phyloP scores from a whole-genome alignment of 2,888 invertebrate genomes.

The Cantharis rufa region DNA sequence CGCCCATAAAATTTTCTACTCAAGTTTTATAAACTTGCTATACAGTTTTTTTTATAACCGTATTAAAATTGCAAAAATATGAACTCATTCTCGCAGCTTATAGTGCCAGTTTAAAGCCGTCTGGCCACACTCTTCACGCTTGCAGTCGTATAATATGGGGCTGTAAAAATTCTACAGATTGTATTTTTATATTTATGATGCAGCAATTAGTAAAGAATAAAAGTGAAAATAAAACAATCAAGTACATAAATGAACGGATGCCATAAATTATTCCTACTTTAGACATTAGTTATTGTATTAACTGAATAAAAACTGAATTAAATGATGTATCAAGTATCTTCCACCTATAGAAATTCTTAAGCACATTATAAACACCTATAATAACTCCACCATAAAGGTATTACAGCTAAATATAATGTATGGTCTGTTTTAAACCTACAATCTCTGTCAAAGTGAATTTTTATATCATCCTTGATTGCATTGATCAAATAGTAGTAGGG shows the following conservation, averaged over 20 bases:
- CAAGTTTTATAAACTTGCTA: conserved; percentile 11
- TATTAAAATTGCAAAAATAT: conserved; percentile 24
- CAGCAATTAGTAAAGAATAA: conserved; percentile 18
- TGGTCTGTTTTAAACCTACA: not conserved
- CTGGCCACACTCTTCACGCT: conserved; percentile 7
- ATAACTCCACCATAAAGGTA: not conserved
- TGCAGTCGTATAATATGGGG: conserved; percentile 4
- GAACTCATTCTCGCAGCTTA: conserved; percentile 14
- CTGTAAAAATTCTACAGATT: conserved; percentile 11
- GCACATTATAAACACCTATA: not conserved
- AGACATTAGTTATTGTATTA: not conserved
- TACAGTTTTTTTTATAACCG: conserved; percentile 8
- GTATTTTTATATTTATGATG: conserved; percentile 7
- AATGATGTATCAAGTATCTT: not conserved
- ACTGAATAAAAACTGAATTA: not conserved
- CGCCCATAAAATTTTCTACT: not conserved
- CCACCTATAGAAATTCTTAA: not conserved
- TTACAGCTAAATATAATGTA: not conserved
- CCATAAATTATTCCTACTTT: conserved; percentile 2
- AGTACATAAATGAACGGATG: conserved; percentile 4
- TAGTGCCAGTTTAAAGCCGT: conserved; percentile 15
- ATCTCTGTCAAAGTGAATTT: not conserved
- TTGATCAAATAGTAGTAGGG: not conserved
- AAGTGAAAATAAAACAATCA: conserved; percentile 18
- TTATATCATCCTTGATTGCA: not conserved